phyloP scores from a whole-genome alignment of 1,140 invertebrate genomes.

The Ditylenchus dipsaci region DNA sequence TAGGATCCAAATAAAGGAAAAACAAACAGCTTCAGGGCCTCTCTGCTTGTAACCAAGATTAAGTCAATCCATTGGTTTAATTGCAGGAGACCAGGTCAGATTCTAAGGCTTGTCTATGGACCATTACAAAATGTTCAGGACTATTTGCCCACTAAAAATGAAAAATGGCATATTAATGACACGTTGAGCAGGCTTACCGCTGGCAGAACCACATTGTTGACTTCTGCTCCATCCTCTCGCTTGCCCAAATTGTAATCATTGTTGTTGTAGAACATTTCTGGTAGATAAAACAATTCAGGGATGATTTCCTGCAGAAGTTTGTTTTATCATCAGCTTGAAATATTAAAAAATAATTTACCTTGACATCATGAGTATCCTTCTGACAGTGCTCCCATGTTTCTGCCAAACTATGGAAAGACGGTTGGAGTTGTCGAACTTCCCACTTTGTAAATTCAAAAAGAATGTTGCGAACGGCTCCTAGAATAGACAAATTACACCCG shows the following conservation, averaged over 20 bases:
- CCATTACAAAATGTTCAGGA: constrained; percentile 91
- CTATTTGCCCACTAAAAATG: constrained; percentile 91
- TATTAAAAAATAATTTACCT: constrained; percentile 58
- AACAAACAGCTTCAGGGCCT: constrained; percentile 82
- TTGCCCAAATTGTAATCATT: constrained; percentile 80
- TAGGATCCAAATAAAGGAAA: background rate
- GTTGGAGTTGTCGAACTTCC: constrained; percentile 97
- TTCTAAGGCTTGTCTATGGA: constrained; percentile 96
- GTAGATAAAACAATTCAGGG: constrained; percentile 95
- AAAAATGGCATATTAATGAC: constrained; percentile 65
- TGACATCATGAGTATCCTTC: constrained; percentile 93
- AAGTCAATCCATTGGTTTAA: constrained; percentile 99
- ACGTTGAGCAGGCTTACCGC: constrained; percentile 60
- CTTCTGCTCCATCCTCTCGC: constrained; percentile 76
- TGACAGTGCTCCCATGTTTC: constrained; percentile 95
- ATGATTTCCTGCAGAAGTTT: constrained; percentile 71
- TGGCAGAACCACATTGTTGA: constrained; percentile 58
- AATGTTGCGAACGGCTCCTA: constrained; percentile 92
- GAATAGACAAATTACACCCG: constrained; percentile 48
- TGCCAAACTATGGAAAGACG: constrained; percentile 82
- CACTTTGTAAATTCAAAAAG: constrained; percentile 94
- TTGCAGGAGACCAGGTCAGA: constrained; percentile 97
- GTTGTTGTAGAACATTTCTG: constrained; percentile 94
- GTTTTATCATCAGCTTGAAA: too few relatives aligned
- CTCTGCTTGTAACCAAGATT: constrained; percentile 97